Conservation (phyloP, 2,888 invertebrate species). For the Vanessa cardui region DNA sequence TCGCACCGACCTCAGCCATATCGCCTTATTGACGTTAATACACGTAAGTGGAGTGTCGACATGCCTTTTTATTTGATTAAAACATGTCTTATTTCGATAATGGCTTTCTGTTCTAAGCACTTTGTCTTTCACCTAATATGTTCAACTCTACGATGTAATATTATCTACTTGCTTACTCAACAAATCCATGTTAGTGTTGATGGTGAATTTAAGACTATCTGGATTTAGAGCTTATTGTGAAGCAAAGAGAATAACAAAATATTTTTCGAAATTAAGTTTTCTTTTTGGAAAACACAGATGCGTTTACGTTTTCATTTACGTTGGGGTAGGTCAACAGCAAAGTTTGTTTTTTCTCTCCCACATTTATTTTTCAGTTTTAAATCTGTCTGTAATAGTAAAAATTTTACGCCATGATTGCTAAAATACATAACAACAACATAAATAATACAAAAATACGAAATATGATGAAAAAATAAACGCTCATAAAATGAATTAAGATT, state of each 20-base stretch:
- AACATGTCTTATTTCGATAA: slow-evolving; percentile 42
- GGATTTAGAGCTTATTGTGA: too few species aligned
- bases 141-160: not conserved
- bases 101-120: slow-evolving; percentile 30
- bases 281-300: too few species aligned
- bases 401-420: too few species aligned
- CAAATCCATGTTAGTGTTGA: not conserved
- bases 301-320: too few species aligned
- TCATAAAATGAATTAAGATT: slow-evolving; percentile 16
- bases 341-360: too few species aligned
- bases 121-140: slow-evolving; percentile 15
- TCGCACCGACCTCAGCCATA: slow-evolving; percentile 20
- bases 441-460: not conserved
- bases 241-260: too few species aligned
- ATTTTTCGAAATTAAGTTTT: too few species aligned
- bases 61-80: slow-evolving; percentile 45
- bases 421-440: not conserved
- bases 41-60: slow-evolving; percentile 41
- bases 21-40: slow-evolving; percentile 42
- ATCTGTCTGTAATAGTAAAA: too few species aligned
- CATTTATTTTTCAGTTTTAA: too few species aligned
- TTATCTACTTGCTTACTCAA: not conserved
- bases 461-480: not conserved
- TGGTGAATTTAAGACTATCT: too few species aligned
- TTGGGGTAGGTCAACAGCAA: too few species aligned